Conservation (phyloP, 1,140 invertebrate genomes). For the Harlomillsia oculata region DNA sequence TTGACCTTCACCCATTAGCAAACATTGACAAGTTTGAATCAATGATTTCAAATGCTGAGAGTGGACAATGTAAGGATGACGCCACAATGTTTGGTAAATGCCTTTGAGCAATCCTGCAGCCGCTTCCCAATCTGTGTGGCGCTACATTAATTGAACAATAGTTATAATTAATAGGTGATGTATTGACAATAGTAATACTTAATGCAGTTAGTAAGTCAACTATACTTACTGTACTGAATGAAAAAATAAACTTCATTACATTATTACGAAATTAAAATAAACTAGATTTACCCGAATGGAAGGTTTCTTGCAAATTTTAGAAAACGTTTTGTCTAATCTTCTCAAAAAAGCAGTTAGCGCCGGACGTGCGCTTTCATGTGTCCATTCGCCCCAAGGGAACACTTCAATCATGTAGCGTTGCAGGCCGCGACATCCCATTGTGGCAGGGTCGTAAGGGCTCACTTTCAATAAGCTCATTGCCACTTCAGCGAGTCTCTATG, state of each 20-base stretch:
- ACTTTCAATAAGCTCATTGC: conserved; percentile 93
- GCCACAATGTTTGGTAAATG: conserved; percentile 83
- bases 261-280: too few species aligned
- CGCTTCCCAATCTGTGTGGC: conserved; percentile 92
- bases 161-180: too few species aligned
- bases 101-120: conserved; percentile 86
- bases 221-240: too few species aligned
- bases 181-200: too few species aligned
- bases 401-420: conserved; percentile 90
- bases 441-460: conserved; percentile 90
- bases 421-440: conserved; percentile 84
- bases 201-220: too few species aligned
- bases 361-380: conserved; percentile 83
- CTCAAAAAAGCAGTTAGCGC: conserved; percentile 83
- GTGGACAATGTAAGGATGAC: conserved; percentile 91
- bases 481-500: conserved; percentile 85
- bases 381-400: conserved; percentile 91
- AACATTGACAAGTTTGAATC: conserved; percentile 67
- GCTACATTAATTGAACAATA: conserved; percentile 44
- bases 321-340: conserved; percentile 91
- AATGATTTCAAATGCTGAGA: conserved; percentile 90
- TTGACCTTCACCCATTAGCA: conserved; percentile 65
- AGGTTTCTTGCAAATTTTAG: conserved; percentile 93
- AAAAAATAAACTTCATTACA: not conserved
- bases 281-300: conserved; percentile 66